phyloP scores from a whole-genome alignment of 2,888 invertebrate species.

The Prenolepis imparis region DNA sequence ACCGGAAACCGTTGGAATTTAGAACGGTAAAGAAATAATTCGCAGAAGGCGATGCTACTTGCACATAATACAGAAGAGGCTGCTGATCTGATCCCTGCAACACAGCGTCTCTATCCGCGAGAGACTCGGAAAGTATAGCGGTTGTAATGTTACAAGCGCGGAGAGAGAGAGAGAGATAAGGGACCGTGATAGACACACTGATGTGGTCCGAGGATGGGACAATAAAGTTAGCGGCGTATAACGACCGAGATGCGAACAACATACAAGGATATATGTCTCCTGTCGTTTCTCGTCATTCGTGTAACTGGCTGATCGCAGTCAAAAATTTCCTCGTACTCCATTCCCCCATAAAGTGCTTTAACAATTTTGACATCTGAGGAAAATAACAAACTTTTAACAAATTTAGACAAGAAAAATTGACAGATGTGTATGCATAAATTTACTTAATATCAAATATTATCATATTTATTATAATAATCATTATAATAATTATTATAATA shows the following conservation, averaged over 20 bases:
- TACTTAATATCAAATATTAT: neutral
- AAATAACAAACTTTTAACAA: neutral
- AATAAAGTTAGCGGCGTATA: constrained; percentile 67
- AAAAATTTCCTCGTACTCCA: neutral
- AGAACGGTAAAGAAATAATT: constrained; percentile 61
- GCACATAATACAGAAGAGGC: constrained; percentile 50
- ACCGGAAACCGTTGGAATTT: constrained; percentile 48
- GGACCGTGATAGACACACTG: constrained; percentile 50
- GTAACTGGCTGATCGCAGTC: neutral
- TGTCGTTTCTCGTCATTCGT: constrained; percentile 36
- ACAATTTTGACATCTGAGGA: neutral
- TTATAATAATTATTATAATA: too few species aligned
- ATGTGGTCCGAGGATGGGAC: constrained; percentile 48
- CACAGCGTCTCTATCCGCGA: constrained; percentile 45
- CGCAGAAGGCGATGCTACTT: constrained; percentile 47
- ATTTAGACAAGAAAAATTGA: neutral
- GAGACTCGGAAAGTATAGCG: constrained; percentile 77
- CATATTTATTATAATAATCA: too few species aligned
- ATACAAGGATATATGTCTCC: neutral
- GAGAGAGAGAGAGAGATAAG: constrained; percentile 74
- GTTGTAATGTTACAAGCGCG: constrained; percentile 80
- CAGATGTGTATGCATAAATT: neutral
- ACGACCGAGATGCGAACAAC: constrained; percentile 53
- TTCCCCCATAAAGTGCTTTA: neutral
- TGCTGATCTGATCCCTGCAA: constrained; percentile 57